Evolutionary conservation across 2,797 vertebrate genomes (phyloP).

Genomic region (Tenualosa thibaudeaui): DNA sequence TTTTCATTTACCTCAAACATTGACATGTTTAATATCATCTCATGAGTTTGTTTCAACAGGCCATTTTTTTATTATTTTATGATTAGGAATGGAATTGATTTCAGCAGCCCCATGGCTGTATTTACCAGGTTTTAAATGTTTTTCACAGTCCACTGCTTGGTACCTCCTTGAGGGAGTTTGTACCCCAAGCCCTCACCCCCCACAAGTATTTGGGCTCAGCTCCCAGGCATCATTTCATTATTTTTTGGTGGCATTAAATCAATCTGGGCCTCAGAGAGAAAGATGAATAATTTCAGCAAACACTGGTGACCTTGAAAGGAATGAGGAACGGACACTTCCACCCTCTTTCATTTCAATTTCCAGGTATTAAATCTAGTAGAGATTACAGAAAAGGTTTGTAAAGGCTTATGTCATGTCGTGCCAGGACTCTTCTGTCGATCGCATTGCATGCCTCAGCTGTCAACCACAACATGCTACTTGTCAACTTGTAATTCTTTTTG

Average conservation of each 20-base stretch:
- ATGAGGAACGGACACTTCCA: slow-evolving; percentile 46
- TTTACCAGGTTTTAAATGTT: background rate
- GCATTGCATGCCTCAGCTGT: slow-evolving; percentile 38
- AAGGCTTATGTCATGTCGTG: slow-evolving; percentile 63
- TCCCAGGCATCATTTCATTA: slow-evolving; percentile 14
- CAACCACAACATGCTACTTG: background rate
- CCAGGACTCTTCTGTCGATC: slow-evolving; percentile 56
- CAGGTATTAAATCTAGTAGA: slow-evolving; percentile 67
- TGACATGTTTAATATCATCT: too few species aligned
- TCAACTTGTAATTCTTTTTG: slow-evolving; percentile 14
- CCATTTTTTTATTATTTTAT: background rate
- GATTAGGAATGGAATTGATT: background rate
- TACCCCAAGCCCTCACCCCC: background rate
- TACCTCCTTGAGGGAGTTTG: background rate
- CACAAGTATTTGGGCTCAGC: background rate
- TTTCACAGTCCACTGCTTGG: background rate
- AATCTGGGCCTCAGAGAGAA: slow-evolving; percentile 26
- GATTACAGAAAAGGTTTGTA: slow-evolving; percentile 57
- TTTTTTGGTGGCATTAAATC: slow-evolving; percentile 32
- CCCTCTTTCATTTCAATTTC: slow-evolving; percentile 67
- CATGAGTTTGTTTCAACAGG: too few species aligned
- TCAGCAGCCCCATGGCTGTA: background rate
- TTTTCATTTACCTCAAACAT: too few species aligned
- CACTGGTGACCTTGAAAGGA: slow-evolving; percentile 64
- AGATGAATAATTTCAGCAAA: slow-evolving; percentile 30